Evolutionary conservation across 2,888 invertebrate species (phyloP).

Genomic region (Melitaea athalia): DNA sequence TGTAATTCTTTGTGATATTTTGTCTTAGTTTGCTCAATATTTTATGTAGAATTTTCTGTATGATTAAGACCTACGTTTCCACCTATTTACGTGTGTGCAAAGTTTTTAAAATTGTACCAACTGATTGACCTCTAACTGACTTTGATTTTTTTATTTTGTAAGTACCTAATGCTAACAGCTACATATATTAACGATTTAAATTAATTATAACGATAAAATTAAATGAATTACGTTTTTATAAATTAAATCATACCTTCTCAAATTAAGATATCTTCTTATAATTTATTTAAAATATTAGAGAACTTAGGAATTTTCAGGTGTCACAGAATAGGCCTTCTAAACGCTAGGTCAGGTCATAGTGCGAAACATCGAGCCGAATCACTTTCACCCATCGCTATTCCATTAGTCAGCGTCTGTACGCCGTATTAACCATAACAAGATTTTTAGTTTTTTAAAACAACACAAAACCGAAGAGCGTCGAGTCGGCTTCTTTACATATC

Average conservation of each 20-base stretch:
- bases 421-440: slow-evolving; percentile 64
- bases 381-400: slow-evolving; percentile 63
- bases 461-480: slow-evolving; percentile 18
- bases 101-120: not conserved
- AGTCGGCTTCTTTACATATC: slow-evolving; percentile 29
- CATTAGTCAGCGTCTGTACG: slow-evolving; percentile 59
- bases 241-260: not conserved
- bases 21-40: no score
- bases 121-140: not conserved
- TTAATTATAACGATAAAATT: no score
- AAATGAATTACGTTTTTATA: no score
- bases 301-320: not conserved
- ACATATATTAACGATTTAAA: no score
- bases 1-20: no score
- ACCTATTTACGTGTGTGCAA: not conserved
- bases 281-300: not conserved
- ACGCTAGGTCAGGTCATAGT: slow-evolving; percentile 59
- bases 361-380: slow-evolving; percentile 57
- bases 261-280: no score
- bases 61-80: no score
- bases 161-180: no score
- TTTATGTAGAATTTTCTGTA: no score
- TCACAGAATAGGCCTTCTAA: slow-evolving; percentile 24
- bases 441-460: slow-evolving; percentile 50
- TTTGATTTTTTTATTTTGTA: no score